phyloP scores from a whole-genome alignment of 2,888 invertebrate genomes.

The Atethmia centrago region DNA sequence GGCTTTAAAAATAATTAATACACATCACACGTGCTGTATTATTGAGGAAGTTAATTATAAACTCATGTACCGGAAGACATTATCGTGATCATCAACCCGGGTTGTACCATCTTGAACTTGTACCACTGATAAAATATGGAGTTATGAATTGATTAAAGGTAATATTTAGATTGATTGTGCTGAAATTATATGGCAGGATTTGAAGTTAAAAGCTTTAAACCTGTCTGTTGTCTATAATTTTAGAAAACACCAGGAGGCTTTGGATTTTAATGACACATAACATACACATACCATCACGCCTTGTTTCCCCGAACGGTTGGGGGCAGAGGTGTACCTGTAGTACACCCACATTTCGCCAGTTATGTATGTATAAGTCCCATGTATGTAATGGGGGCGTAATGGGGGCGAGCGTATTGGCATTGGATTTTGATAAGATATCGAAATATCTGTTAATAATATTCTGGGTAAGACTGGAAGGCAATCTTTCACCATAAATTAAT shows the following conservation, averaged over 20 bases:
- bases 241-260: slow-evolving; percentile 7
- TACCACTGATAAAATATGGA: slow-evolving; percentile 29
- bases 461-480: background rate
- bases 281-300: no score
- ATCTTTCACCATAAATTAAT: background rate
- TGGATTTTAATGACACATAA: no score
- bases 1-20: slow-evolving; percentile 59
- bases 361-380: no score
- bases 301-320: no score
- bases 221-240: slow-evolving; percentile 11
- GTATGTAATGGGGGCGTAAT: no score
- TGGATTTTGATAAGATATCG: background rate
- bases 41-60: slow-evolving; percentile 67
- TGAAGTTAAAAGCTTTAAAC: background rate
- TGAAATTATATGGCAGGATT: slow-evolving; percentile 33
- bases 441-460: slow-evolving; percentile 1
- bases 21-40: slow-evolving; percentile 59
- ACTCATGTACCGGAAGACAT: slow-evolving; percentile 64
- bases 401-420: no score
- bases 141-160: slow-evolving; percentile 33
- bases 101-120: slow-evolving; percentile 49
- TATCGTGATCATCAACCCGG: slow-evolving; percentile 43
- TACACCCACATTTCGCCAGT: no score
- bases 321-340: no score
- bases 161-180: slow-evolving; percentile 21